phyloP scores from a whole-genome alignment of 2,888 invertebrate species.

The Dolichopus griseipennis region DNA sequence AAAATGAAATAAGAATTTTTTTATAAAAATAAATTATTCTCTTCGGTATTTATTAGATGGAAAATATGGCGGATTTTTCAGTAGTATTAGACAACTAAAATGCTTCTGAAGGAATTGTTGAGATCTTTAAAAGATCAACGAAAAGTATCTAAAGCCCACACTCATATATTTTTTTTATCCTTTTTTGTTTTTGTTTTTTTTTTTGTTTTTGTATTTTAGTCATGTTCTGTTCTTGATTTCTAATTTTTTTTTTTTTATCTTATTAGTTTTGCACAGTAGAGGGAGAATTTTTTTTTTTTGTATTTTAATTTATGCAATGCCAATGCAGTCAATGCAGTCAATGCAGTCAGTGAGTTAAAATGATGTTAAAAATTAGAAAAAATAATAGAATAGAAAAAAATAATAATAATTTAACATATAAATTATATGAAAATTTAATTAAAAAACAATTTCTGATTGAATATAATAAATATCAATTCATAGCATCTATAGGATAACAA shows the following conservation, averaged over 20 bases:
- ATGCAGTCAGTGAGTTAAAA: no score
- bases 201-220: not conserved
- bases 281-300: not conserved
- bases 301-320: not conserved
- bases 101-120: slow-evolving; percentile 3
- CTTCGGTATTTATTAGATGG: not conserved
- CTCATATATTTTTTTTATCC: not conserved
- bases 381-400: not conserved
- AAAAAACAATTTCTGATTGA: not conserved
- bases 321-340: not conserved
- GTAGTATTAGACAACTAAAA: slow-evolving; percentile 4
- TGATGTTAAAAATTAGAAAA: slow-evolving; percentile 1
- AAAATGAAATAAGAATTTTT: not conserved
- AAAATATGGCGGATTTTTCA: slow-evolving; percentile 2
- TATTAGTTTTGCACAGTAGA: not conserved
- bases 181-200: not conserved
- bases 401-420: not conserved
- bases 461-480: not conserved
- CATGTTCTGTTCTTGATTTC: not conserved
- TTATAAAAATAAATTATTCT: not conserved
- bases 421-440: slow-evolving; percentile 1
- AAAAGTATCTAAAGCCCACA: not conserved
- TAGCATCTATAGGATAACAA: no score
- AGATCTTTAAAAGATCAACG: not conserved
- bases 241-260: not conserved